phyloP scores from a whole-genome alignment of 1,140 invertebrate genomes.

The Papilio dardanus region DNA sequence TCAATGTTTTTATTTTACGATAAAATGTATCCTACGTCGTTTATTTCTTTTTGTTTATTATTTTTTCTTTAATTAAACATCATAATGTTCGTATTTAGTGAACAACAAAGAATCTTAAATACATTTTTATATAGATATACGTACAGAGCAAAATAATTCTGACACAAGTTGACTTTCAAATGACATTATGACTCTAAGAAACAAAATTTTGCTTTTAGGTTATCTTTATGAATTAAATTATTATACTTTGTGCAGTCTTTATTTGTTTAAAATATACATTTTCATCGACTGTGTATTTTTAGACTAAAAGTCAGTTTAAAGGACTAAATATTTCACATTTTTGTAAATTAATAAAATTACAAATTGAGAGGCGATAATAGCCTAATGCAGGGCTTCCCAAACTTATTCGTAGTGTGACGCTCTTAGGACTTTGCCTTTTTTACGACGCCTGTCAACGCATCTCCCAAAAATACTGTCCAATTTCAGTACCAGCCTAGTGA shows the following conservation, averaged over 20 bases:
- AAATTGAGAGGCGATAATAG: too few species aligned
- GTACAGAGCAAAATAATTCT: conserved; percentile 9
- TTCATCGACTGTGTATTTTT: neutral
- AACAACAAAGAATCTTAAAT: neutral
- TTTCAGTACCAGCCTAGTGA: too few species aligned
- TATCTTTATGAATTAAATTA: neutral
- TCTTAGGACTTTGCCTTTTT: too few species aligned
- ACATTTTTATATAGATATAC: neutral
- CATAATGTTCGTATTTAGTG: neutral
- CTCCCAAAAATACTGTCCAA: too few species aligned
- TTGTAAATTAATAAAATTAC: too few species aligned
- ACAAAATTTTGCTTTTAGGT: conserved; percentile 33
- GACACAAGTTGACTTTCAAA: conserved; percentile 18
- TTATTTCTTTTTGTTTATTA: too few species aligned
- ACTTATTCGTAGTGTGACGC: too few species aligned
- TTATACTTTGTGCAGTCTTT: neutral
- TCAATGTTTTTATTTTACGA: neutral
- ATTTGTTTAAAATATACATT: neutral
- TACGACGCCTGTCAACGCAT: too few species aligned
- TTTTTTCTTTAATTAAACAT: too few species aligned
- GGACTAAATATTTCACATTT: too few species aligned
- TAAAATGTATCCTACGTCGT: neutral
- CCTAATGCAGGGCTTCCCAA: too few species aligned
- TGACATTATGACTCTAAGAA: neutral
- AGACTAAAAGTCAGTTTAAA: too few species aligned